Percentiles rank a stretch among this genome's conserved stretches.
These are phyloP conservation scores for Drosophila setifemur DNA, from an alignment of 1,140 invertebrate genomes.

Conservation along the genomic window DNA sequence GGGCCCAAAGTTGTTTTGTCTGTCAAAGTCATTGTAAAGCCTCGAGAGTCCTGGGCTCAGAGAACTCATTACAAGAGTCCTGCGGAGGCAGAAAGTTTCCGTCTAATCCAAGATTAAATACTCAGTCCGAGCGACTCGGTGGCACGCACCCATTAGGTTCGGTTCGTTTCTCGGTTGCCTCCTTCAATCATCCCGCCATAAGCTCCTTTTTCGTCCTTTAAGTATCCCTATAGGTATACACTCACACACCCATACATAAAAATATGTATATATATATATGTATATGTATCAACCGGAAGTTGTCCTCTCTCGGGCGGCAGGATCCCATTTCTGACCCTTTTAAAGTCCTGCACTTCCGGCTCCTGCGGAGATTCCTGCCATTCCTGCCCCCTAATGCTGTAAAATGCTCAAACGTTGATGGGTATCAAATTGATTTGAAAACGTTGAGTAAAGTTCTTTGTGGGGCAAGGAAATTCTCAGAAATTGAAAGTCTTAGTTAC, in stretches of 20 bases:
- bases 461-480: too few relatives aligned
- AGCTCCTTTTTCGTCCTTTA: constrained; percentile 1
- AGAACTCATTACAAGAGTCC: constrained; percentile 58
- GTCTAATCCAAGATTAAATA: constrained; percentile 61
- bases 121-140: constrained; percentile 17
- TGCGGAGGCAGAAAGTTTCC: constrained; percentile 36
- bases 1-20: constrained; percentile 39
- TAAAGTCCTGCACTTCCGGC: constrained; percentile 19
- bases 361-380: neutral
- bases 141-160: constrained; percentile 1
- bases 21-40: constrained; percentile 42
- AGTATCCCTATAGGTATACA: neutral
- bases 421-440: constrained; percentile 36
- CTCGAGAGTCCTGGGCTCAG: constrained; percentile 45
- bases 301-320: neutral
- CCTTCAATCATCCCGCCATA: constrained; percentile 35
- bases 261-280: too few relatives aligned
- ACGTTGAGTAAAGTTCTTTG: too few relatives aligned
- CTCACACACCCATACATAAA: too few relatives aligned
- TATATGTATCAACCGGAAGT: constrained; percentile 20
- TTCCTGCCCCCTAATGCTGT: constrained; percentile 1
- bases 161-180: neutral
- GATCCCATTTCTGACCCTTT: constrained; percentile 35
- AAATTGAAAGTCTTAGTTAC: too few relatives aligned
- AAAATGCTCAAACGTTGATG: constrained; percentile 13